Percentiles rank a stretch among this genome's conserved stretches.
Evolutionary conservation across 2,888 invertebrate genomes (phyloP).

Genomic region (Phortica magna): DNA sequence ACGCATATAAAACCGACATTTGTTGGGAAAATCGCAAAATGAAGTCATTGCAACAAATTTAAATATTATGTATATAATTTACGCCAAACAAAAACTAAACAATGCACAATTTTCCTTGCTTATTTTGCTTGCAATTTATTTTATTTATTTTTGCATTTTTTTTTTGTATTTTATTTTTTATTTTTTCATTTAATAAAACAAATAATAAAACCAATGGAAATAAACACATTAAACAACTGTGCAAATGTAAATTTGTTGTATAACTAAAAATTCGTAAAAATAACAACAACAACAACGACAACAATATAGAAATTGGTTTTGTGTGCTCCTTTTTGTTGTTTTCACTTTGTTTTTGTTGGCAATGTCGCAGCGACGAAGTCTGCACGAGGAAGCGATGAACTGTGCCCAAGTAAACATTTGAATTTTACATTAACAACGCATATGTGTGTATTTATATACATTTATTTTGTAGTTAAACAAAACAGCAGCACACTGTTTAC

Average conservation of each 20-base stretch:
- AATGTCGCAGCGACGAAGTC: conserved; percentile 42
- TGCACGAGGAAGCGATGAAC: conserved; percentile 20
- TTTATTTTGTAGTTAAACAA: conserved; percentile 63
- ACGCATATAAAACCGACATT: too few species aligned
- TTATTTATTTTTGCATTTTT: neutral
- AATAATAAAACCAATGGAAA: neutral
- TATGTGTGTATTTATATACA: too few species aligned
- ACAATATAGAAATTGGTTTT: too few species aligned
- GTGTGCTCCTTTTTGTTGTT: conserved; percentile 15
- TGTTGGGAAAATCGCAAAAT: too few species aligned
- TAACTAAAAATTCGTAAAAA: conserved; percentile 29
- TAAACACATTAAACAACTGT: conserved; percentile 14
- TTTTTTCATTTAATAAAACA: neutral
- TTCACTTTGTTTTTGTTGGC: conserved; percentile 28
- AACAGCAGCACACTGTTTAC: conserved; percentile 47
- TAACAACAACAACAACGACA: neutral
- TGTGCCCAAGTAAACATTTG: conserved; percentile 66
- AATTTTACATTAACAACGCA: conserved; percentile 68
- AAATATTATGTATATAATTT: neutral
- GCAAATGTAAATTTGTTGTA: conserved; percentile 26
- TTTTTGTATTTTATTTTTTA: neutral
- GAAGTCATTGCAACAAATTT: neutral
- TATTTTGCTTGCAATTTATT: neutral
- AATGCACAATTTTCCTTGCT: neutral
- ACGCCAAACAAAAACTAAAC: too few species aligned